A percentile compares a stretch with the other conserved stretches of the same genome.
phyloP scores from a whole-genome alignment of 2,797 vertebrate species.

The Monodelphis domestica region DNA sequence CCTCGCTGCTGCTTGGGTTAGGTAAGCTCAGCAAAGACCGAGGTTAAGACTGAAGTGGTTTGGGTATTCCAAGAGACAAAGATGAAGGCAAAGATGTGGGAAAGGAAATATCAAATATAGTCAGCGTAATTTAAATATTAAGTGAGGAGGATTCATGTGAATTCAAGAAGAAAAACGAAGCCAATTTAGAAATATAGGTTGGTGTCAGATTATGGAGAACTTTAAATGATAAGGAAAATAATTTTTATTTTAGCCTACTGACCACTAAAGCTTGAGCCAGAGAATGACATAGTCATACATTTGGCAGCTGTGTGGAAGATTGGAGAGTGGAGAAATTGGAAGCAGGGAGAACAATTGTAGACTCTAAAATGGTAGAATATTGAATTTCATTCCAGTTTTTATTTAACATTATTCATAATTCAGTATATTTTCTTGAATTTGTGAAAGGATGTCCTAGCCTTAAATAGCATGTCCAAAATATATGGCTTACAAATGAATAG shows the following conservation, averaged over 20 bases:
- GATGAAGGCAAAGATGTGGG: background rate
- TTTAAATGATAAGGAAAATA: background rate
- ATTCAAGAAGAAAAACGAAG: background rate
- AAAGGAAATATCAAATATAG: background rate
- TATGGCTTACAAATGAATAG: background rate
- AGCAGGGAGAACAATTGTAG: background rate
- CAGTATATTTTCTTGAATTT: background rate
- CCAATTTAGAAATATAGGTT: background rate
- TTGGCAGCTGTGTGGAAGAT: background rate
- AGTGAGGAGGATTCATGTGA: background rate
- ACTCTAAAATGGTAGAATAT: background rate
- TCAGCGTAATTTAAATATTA: background rate
- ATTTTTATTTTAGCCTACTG: background rate
- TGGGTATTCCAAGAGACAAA: too few relatives aligned
- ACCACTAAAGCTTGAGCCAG: background rate
- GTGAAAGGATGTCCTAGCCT: background rate
- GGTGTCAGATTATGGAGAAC: background rate
- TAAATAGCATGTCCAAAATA: background rate
- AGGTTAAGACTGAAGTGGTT: background rate
- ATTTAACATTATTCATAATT: background rate
- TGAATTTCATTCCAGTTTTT: background rate
- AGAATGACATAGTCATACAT: too few relatives aligned
- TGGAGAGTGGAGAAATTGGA: background rate
- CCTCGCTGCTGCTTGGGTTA: background rate
- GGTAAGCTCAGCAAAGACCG: background rate